phyloP scores from a whole-genome alignment of 2,797 vertebrate genomes.

The Coccyzus lansbergi region DNA sequence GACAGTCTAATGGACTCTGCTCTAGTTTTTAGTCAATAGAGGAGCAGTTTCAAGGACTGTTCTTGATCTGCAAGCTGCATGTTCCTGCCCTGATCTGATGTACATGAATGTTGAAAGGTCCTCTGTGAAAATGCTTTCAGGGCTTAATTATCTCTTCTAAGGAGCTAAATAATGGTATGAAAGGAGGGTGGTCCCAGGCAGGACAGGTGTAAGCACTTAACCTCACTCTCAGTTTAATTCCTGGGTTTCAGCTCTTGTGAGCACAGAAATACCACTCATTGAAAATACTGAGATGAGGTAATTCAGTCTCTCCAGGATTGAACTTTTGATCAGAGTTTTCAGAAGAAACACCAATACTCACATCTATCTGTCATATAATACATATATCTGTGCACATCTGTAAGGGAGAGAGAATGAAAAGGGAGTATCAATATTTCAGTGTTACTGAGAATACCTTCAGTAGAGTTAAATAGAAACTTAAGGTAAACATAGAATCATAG shows the following conservation, averaged over 20 bases:
- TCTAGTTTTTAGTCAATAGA: background rate
- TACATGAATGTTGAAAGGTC: background rate
- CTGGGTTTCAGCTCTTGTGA: background rate
- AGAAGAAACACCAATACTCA: background rate
- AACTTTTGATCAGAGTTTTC: background rate
- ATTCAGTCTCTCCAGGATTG: background rate
- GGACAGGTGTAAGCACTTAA: background rate
- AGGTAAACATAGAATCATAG: too few species aligned
- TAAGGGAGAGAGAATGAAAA: background rate
- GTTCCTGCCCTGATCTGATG: background rate
- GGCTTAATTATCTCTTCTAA: background rate
- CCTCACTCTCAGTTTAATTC: background rate
- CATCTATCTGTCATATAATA: background rate
- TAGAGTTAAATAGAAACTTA: background rate
- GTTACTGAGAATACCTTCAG: background rate
- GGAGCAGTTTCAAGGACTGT: background rate
- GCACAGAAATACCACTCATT: background rate
- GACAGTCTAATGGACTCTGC: conserved; percentile 22
- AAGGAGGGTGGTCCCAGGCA: background rate
- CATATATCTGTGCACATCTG: too few species aligned
- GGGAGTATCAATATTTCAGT: background rate
- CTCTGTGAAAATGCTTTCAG: background rate
- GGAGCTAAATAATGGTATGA: background rate
- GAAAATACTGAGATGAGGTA: background rate
- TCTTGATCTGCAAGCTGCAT: background rate